Percentiles rank a stretch among this genome's conserved stretches.
phyloP scores from a whole-genome alignment of 1,140 invertebrate genomes.

The Caenorhabditis briggsae region DNA sequence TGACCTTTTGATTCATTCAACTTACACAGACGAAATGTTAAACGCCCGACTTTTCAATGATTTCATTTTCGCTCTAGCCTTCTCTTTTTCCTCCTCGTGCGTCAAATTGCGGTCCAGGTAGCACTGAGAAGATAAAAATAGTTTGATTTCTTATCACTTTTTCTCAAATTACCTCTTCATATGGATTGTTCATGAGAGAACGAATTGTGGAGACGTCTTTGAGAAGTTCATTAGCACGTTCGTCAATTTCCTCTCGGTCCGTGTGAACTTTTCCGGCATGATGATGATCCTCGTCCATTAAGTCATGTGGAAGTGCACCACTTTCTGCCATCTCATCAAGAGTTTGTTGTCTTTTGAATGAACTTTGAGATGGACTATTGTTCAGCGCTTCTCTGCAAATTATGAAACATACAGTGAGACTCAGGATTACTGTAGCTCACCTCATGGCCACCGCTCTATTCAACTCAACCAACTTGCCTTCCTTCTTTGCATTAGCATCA shows the following conservation, averaged over 20 bases:
- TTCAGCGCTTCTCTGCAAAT: constrained; percentile 63
- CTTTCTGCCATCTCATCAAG: constrained; percentile 68
- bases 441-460: constrained; percentile 70
- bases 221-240: constrained; percentile 66
- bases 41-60: constrained; percentile 18
- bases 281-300: constrained; percentile 67
- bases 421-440: constrained; percentile 10
- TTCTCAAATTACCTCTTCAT: constrained; percentile 27
- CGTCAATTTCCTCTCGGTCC: constrained; percentile 28
- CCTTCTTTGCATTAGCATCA: constrained; percentile 55
- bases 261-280: constrained; percentile 58
- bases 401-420: neutral
- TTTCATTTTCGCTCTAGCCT: constrained; percentile 49
- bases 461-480: constrained; percentile 67
- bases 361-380: constrained; percentile 56
- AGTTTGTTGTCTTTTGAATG: constrained; percentile 60
- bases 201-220: constrained; percentile 68
- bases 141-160: neutral
- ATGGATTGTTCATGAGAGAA: constrained; percentile 53
- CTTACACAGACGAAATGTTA: constrained; percentile 11
- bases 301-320: constrained; percentile 67
- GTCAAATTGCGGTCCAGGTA: constrained; percentile 59
- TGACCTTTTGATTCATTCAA: neutral
- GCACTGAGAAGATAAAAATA: constrained; percentile 44
- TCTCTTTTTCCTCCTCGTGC: constrained; percentile 59